phyloP scores from a whole-genome alignment of 2,113 vertebrate species.

The Leucosticte australis region DNA sequence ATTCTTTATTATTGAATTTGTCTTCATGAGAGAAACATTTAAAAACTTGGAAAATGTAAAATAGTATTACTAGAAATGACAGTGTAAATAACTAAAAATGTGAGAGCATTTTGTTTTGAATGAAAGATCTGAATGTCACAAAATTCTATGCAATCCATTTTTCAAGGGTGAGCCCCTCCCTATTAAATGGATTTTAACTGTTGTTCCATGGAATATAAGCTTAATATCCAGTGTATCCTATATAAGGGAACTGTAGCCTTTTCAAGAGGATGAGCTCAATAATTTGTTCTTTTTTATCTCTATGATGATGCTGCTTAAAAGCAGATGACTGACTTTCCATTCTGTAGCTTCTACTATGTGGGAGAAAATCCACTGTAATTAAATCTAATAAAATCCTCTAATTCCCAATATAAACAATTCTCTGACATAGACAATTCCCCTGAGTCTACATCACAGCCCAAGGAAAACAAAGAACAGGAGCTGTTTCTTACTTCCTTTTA shows the following conservation, averaged over 20 bases:
- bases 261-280: background rate
- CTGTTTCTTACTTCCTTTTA: background rate
- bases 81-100: background rate
- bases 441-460: background rate
- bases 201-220: background rate
- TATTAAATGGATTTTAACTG: background rate
- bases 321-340: constrained; percentile 1
- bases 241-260: background rate
- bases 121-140: background rate
- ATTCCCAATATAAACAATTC: constrained; percentile 1
- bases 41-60: background rate
- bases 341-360: background rate
- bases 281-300: background rate
- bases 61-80: background rate
- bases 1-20: background rate
- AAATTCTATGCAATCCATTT: background rate
- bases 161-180: background rate
- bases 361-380: constrained; percentile 28
- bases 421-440: background rate
- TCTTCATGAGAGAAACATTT: background rate
- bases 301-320: constrained; percentile 21
- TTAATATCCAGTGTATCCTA: background rate
- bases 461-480: constrained; percentile 14
- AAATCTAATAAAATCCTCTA: constrained; percentile 37
- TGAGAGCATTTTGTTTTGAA: background rate